Base-by-base conservation (phyloP, 2,888 invertebrate genomes). In the Microctonus hyperodae region DNA sequence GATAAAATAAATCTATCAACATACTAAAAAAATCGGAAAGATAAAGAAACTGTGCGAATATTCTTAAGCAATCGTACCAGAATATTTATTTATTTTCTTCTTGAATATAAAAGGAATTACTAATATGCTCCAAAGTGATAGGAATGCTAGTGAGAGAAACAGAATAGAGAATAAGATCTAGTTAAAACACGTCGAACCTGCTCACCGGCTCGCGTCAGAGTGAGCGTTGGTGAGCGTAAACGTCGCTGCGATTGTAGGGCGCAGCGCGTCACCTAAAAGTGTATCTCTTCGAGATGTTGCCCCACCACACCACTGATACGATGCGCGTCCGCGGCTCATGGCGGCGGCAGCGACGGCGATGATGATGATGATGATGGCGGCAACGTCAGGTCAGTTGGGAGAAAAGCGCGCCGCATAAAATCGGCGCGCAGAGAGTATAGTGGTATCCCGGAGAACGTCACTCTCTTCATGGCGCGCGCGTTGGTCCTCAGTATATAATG, bases 191-290 rank as follows among this genome's bases (percentile, higher is more conserved):
- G 74, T 77, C 72, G 71, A 71, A 73, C 78, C 76, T 78, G 81
- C 77, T 81, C 78, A 79, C 79, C 80, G 78, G 81, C 76, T 81
- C 78, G 77, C 78, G 77, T 79, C 75, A 74, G 77, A 82, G 75
- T 83, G 81, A 80, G 73, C 71, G 65, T 65, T 63, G 61, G 67
- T 66, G 67, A n/a, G n/a, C n/a, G n/a, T n/a, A n/a, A n/a, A n/a
- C n/a, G n/a, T n/a, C n/a, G n/a, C n/a, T n/a, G n/a, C n/a, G 58
- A 50, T 55, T 48, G 33, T 61, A 57, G 66, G 48, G 50, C 56
- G 56, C 61, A 48, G 33, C 64, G 56, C 58, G 23, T 62, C 62
- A 62, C 51, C 50, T 64, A 25, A 40, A 40, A 13, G 13, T 35
- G 13, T 28, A 7, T 50, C 11, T 35, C 11, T 28, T 50, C 23